A percentile compares a stretch with the other conserved stretches of the same genome.
These are phyloP conservation scores for Galagoides demidoff DNA, from an alignment of 2,797 vertebrate genomes.

Conservation along the genomic window DNA sequence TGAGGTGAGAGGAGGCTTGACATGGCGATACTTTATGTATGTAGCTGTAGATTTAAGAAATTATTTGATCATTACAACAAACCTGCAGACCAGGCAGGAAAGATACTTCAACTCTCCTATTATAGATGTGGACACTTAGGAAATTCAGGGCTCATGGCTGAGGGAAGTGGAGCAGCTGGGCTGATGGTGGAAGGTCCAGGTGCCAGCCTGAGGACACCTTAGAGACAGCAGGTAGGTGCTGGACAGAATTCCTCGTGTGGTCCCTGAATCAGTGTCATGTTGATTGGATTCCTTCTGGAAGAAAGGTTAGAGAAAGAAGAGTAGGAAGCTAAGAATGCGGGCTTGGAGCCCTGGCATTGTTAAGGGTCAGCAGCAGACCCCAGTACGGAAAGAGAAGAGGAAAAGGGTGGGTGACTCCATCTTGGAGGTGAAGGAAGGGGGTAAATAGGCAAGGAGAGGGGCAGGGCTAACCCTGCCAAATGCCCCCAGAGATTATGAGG, in stretches of 20 bases:
- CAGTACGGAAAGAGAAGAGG: background rate
- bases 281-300: background rate
- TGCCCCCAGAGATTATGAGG: background rate
- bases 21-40: background rate
- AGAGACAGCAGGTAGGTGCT: background rate
- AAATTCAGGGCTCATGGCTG: background rate
- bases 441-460: rapidly evolving
- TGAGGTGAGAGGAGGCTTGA: background rate
- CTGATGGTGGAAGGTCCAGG: background rate
- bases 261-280: background rate
- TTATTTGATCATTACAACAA: background rate
- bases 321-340: background rate
- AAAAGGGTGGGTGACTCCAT: background rate
- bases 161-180: background rate
- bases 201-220: background rate
- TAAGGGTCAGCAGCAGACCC: background rate
- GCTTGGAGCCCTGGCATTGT: background rate
- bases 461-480: rapidly evolving
- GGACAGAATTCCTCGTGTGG: background rate
- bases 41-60: background rate
- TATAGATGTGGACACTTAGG: background rate
- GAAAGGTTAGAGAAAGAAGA: background rate
- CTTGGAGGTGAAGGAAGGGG: too few species aligned
- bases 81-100: background rate
- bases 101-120: background rate